Conservation (phyloP, 2,113 vertebrate genomes). For the Tamias sibiricus region DNA sequence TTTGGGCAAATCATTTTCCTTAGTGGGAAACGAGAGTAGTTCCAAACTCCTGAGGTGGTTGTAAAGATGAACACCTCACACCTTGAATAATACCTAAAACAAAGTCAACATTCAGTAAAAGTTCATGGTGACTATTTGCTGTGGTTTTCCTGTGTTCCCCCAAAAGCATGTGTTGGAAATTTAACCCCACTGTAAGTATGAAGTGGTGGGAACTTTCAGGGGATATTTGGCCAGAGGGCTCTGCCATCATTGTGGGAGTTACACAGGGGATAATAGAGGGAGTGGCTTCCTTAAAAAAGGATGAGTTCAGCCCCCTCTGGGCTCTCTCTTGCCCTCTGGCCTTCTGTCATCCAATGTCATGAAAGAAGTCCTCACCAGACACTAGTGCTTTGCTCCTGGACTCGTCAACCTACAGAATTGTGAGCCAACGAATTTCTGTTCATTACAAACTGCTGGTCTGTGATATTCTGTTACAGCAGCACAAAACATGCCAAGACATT, state of each 20-base stretch:
- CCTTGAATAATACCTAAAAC: constrained; percentile 6
- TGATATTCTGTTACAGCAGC: not conserved
- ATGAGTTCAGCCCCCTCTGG: not conserved
- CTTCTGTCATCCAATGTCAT: not conserved
- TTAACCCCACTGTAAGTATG: not conserved
- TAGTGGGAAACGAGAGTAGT: not conserved
- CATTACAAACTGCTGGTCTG: not conserved
- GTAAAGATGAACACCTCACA: not conserved
- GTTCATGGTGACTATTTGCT: not conserved
- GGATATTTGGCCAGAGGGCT: not conserved
- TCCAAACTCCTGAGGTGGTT: not conserved
- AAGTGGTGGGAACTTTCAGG: not conserved
- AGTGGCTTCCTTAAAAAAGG: not conserved
- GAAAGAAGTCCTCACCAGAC: not conserved
- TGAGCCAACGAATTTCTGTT: not conserved
- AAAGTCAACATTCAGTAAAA: not conserved
- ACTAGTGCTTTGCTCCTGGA: not conserved
- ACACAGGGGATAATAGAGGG: not conserved
- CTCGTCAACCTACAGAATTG: not conserved
- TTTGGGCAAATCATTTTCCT: constrained; percentile 19
- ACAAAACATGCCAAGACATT: not conserved
- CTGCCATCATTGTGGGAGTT: not conserved
- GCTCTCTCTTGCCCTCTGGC: not conserved
- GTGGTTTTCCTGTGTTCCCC: not conserved
- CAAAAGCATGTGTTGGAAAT: not conserved